phyloP scores from a whole-genome alignment of 2,113 vertebrate species.

The Odocoileus hemionus region DNA sequence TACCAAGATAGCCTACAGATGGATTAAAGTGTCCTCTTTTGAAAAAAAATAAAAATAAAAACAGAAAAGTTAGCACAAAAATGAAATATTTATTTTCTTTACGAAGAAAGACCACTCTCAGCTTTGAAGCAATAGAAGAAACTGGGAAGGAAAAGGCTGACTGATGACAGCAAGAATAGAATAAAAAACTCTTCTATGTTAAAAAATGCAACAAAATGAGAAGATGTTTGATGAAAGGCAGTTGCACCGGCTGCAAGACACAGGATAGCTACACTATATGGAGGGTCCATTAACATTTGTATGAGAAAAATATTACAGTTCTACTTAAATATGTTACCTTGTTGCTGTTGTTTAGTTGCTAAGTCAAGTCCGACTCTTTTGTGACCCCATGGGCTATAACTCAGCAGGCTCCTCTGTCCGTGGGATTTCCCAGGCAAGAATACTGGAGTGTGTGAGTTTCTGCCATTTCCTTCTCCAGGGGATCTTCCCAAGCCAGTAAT shows the following conservation, averaged over 20 bases:
- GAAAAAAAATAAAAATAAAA: background rate
- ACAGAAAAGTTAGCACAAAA: background rate
- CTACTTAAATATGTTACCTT: background rate
- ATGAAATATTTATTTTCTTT: conserved; percentile 45
- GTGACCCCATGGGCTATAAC: background rate
- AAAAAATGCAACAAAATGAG: background rate
- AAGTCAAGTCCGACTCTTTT: background rate
- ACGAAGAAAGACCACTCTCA: background rate
- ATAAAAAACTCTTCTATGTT: background rate
- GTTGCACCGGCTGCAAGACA: background rate
- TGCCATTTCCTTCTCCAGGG: background rate
- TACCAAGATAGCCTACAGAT: background rate
- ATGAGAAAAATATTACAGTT: background rate
- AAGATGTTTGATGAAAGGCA: background rate
- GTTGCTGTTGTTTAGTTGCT: background rate
- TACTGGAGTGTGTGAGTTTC: background rate
- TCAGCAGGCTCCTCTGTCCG: background rate
- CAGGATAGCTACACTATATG: background rate
- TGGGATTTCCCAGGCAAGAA: background rate
- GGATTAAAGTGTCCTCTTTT: background rate
- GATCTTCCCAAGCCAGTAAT: background rate
- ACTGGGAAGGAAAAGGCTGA: background rate
- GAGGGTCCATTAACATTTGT: background rate
- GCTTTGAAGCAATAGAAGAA: background rate
- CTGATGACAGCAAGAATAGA: background rate